Evolutionary conservation across 2,797 vertebrate species (phyloP).

Genomic region (Paguma larvata): DNA sequence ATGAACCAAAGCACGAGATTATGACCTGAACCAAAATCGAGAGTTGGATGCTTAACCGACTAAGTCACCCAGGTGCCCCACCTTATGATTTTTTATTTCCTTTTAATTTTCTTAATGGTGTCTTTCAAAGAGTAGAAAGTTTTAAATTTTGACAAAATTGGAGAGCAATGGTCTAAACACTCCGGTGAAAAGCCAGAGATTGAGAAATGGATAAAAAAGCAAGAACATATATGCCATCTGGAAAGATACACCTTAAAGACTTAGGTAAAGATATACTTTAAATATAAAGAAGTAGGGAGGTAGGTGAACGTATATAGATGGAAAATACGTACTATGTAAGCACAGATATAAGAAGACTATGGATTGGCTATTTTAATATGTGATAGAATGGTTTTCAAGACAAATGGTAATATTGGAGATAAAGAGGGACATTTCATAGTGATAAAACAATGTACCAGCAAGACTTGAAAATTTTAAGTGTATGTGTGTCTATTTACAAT

Average conservation of each 20-base stretch:
- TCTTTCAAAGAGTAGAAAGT: slow-evolving; percentile 5
- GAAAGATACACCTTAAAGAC: neutral
- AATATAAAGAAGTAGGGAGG: neutral
- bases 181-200: neutral
- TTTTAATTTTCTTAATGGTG: neutral
- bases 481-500: neutral
- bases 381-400: slow-evolving; percentile 1
- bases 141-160: slow-evolving; percentile 10
- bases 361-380: neutral
- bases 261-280: neutral
- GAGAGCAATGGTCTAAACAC: neutral
- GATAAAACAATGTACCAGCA: neutral
- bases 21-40: no score
- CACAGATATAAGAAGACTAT: neutral
- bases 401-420: neutral
- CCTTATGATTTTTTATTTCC: no score
- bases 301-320: neutral
- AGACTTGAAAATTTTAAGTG: neutral
- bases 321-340: neutral
- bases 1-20: no score
- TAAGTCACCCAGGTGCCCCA: no score
- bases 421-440: neutral
- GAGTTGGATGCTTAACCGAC: no score
- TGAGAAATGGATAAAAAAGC: neutral
- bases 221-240: neutral